Conservation (phyloP, 1,140 invertebrate genomes). For the Choristoneura fumiferana region DNA sequence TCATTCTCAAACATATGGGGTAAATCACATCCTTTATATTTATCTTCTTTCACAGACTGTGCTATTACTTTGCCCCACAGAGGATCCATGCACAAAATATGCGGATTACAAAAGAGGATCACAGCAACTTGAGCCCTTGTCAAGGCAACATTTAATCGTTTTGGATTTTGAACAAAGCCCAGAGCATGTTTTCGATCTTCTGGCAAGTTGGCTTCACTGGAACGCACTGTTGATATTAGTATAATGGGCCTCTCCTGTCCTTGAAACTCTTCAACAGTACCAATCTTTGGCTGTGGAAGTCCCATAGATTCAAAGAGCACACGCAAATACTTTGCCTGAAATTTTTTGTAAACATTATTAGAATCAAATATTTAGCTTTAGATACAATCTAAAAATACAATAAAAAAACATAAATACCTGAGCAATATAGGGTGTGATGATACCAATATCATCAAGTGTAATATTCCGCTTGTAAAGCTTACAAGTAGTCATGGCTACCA, state of each 20-base stretch:
- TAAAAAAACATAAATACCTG: slow-evolving; percentile 81
- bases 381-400: slow-evolving; percentile 33
- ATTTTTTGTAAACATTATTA: no score
- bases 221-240: slow-evolving; percentile 92
- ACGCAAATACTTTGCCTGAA: slow-evolving; percentile 86
- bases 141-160: slow-evolving; percentile 92
- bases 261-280: slow-evolving; percentile 97
- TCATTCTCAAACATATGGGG: slow-evolving; percentile 39
- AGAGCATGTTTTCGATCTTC: slow-evolving; percentile 81
- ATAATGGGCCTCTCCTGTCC: slow-evolving; percentile 94
- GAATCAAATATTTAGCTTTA: slow-evolving; percentile 27
- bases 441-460: slow-evolving; percentile 87
- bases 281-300: slow-evolving; percentile 88
- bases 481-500: slow-evolving; percentile 80
- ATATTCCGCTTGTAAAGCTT: slow-evolving; percentile 83
- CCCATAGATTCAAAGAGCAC: slow-evolving; percentile 83
- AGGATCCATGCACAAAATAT: slow-evolving; percentile 83
- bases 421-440: slow-evolving; percentile 95
- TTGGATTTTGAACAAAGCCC: slow-evolving; percentile 87
- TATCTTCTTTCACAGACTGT: slow-evolving; percentile 81
- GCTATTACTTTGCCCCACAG: slow-evolving; percentile 86
- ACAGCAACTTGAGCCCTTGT: slow-evolving; percentile 89
- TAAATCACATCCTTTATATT: slow-evolving; percentile 83
- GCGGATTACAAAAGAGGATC: slow-evolving; percentile 91
- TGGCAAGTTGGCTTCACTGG: slow-evolving; percentile 63